Evolutionary conservation across 2,797 vertebrate genomes (phyloP), one percentile per base, ranked within the genome.

Genomic region (Sebastes taczanowskii): DNA sequence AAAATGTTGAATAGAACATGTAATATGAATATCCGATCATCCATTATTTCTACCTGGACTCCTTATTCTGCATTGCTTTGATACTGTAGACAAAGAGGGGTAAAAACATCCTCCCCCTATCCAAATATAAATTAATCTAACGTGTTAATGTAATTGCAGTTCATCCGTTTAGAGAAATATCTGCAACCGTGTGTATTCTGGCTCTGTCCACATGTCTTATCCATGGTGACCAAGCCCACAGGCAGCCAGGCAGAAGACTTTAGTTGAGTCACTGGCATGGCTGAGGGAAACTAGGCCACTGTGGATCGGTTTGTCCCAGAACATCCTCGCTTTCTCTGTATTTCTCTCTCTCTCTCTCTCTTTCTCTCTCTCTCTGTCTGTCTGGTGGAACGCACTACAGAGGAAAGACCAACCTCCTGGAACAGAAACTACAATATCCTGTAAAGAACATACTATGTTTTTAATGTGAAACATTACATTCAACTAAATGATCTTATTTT

Each of bases 181-280:
- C 68, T 74, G 63, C 58, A 42, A 38, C 42, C 4, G 60, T 89
- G 86, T 89, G 80, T 86, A 58, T 84, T 74, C 80, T 78, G 82
- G 65, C 85, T 88, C 66, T 32, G 59, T 89, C 77, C 82, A 81
- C 84, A 86, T 78, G 88, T 85, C 78, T 89, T 81, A 86, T 86
- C 86, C 77, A 84, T 62, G 74, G 79, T 81, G 86, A 89, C 82
- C 89, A 78, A 86, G 81, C 83, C 84, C 71, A 85, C 87, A 92
- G 83, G 85, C 91, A 89, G 86, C 87, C 85, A 90, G 88, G 92
- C 92, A 92, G 91, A 95, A 93, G 93, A 91, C 89, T 90, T 88
- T 79, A 84, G 93, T 88, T 94, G 92, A 94, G 89, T 95, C 92
- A 94, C 83, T 82, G 85, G 86, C 89, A 86, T 63, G 76, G 86